These are phyloP conservation scores for Thera obeliscata DNA, from an alignment of 2,888 invertebrate species.

Conservation along the genomic window DNA sequence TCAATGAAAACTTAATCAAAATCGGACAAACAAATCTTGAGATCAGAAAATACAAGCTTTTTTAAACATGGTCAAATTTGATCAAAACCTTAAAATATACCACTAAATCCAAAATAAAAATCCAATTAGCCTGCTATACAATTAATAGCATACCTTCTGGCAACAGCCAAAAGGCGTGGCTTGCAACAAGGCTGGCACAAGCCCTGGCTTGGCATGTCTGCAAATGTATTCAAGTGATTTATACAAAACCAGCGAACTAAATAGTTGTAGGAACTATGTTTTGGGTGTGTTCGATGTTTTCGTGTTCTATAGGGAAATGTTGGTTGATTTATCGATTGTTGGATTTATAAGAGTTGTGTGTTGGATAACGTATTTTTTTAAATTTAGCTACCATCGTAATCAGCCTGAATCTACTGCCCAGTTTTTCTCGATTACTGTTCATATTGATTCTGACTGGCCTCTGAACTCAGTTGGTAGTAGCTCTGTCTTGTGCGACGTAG, in stretches of 20 bases:
- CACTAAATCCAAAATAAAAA: constrained; percentile 6
- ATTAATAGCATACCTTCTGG: constrained; percentile 21
- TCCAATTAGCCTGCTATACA: constrained; percentile 10
- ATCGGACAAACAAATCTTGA: no score
- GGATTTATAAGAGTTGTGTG: constrained; percentile 1
- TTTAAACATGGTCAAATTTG: background rate
- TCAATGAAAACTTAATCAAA: no score
- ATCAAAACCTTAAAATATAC: background rate
- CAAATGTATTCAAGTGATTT: constrained; percentile 34
- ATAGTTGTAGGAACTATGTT: constrained; percentile 10
- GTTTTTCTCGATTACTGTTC: no score
- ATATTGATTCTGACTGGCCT: no score
- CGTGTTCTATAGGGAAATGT: background rate
- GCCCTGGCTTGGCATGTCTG: constrained; percentile 34
- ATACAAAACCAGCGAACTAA: constrained; percentile 14
- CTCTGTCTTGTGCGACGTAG: no score
- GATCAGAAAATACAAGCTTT: background rate
- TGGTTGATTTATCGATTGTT: background rate
- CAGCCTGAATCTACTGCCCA: no score
- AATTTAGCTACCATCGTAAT: no score
- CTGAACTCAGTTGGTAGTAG: no score
- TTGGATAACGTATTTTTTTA: background rate
- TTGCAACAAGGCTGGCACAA: constrained; percentile 26
- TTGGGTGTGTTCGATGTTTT: constrained; percentile 14
- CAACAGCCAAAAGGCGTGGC: constrained; percentile 41